These are phyloP conservation scores for Actinia equina DNA, from an alignment of 64 coral and sea anemone genomes.

Conservation along the genomic window DNA sequence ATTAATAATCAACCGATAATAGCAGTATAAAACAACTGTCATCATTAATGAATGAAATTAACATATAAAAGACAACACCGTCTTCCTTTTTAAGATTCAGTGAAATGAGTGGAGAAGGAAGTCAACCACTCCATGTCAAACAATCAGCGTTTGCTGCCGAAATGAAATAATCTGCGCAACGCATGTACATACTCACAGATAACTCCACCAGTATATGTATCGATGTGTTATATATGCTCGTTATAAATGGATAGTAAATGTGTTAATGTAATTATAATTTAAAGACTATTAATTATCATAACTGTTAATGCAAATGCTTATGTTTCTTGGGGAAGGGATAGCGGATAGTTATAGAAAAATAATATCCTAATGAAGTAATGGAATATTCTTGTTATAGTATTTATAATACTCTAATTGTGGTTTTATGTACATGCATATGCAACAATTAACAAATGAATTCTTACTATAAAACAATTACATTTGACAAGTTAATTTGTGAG, in stretches of 20 bases:
- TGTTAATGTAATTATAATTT: neutral
- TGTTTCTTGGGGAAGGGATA: no score
- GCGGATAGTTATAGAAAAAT: no score
- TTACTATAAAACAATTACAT: neutral
- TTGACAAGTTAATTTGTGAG: neutral
- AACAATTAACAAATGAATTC: neutral
- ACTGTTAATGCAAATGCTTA: no score
- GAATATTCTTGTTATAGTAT: no score
- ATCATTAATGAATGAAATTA: no score
- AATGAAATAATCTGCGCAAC: neutral
- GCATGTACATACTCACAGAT: neutral
- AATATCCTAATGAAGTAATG: no score
- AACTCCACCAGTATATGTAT: neutral
- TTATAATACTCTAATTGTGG: no score
- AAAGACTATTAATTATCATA: no score
- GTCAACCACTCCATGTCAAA: slow-evolving; percentile 22
- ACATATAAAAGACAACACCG: neutral
- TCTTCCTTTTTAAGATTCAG: slow-evolving; percentile 27
- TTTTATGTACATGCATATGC: no score
- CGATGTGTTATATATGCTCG: neutral
- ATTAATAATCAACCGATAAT: no score
- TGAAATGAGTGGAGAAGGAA: slow-evolving; percentile 29
- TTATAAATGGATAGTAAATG: neutral
- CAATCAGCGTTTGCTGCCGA: neutral
- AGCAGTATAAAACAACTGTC: no score